Base-by-base conservation (phyloP, 2,888 invertebrate species). In the Osedax frankpressi region DNA sequence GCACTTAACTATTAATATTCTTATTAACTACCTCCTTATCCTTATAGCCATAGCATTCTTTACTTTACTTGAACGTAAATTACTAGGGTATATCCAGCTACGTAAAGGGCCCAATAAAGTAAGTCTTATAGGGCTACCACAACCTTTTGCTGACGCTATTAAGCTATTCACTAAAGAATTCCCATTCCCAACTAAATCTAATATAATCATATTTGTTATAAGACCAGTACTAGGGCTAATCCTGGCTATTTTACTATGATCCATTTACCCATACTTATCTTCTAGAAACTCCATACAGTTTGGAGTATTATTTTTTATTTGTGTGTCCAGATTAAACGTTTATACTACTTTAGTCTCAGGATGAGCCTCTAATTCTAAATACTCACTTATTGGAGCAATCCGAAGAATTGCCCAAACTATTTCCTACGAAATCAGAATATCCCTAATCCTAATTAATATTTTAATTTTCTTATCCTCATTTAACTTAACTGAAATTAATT, bases 101-200 rank as follows among this genome's bases (percentile, higher is more conserved):
- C 90, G 90, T 25, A 89, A 89, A 79, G 90, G 90, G 0, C 90
- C 90, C 27, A 90, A 89, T 88, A 90, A 89, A 79, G 87, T 90
- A 1, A 88, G 89, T 0, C 79, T 88, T 78, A 80, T 86, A 44
- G 90, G 89, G 0, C 80, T 90, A 81, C 84, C 88, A 75, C 90
- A 90, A 76, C 89, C 90, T 82, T 89, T 90, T 87, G 87, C 88
- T 70, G 90, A 90, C 88, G 90, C 88, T 30, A 86, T 90, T 85
- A 90, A 85, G 80, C 87, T 90, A 85, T 89, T 91, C 87, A 86
- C 85, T 79, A 90, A 90, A 75, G 87, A 80, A 71, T 74, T 88
- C 87, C 88, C 88, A 86, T 84, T 87, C 81, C 87, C 87, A 79
- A 69, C 1, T 19, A 28, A 28, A 0, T 69, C 69, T 1, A 69